Evolutionary conservation across 2,113 vertebrate species (phyloP), one percentile per base, ranked within the genome.

Genomic region (Poeciliopsis retropinna): DNA sequence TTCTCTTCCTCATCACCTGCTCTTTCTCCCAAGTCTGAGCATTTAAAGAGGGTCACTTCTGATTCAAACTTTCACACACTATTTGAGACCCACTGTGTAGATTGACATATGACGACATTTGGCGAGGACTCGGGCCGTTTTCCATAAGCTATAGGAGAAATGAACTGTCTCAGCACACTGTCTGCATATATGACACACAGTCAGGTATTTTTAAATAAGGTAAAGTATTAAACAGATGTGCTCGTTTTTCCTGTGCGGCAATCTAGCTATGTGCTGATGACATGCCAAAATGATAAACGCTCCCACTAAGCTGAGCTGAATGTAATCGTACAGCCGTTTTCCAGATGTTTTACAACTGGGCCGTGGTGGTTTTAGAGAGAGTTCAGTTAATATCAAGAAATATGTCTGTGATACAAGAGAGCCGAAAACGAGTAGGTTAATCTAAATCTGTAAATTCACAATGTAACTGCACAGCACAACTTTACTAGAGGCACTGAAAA

Each of bases 71-170:
- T 37, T 92, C 88, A 89, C 84, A 80, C 81, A 67, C 87, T 83
- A 81, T 89, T 87, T 92, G 85, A 90, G 77, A 88, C 76, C 85
- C 73, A 79, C 89, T 90, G 87, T 85, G 84, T 89, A 89, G 85
- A 81, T 79, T 88, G 89, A 89, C 87, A 85, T 70, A 66, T 78
- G 82, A 85, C 68, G 83, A n/a, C n/a, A n/a, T 78, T 83, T 85
- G 85, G 82, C 39, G 81, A 1, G 78, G 80, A 85, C 80, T 85
- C 69, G 4, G 69, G 3, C 51, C 71, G 76, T 22, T 87, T 88
- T 83, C 75, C 64, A 41, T 76, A 72, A 79, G 75, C 83, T 37
- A 0, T 3, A 51, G 70, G 74, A 71, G 76, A 76, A 47, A 57
- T 78, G 74, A 83, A 82, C 65, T 79, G 67, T 29, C 25, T 27